Percentiles rank a stretch among this genome's conserved stretches.
These are phyloP conservation scores for Pseudopodoces humilis DNA, from an alignment of 2,113 vertebrate genomes.

Conservation along the genomic window DNA sequence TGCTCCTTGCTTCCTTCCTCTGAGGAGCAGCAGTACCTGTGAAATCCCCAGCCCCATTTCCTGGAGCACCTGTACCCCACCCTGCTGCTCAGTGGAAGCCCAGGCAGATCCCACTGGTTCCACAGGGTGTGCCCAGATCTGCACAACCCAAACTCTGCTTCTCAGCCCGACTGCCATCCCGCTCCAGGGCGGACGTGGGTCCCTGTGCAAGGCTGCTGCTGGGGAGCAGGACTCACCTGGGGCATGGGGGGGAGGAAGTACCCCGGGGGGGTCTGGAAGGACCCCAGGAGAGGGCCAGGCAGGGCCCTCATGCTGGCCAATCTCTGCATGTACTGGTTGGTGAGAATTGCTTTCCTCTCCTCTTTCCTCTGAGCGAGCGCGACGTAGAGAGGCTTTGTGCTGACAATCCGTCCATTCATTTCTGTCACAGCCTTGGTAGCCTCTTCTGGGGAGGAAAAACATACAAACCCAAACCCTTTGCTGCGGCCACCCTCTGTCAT, in stretches of 20 bases:
- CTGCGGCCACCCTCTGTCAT: slow-evolving; percentile 94
- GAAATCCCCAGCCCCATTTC: not conserved
- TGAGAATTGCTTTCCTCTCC: slow-evolving; percentile 93
- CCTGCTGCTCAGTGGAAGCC: accelerated
- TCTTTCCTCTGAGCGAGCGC: slow-evolving; percentile 93
- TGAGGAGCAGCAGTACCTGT: too few species aligned
- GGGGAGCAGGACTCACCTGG: slow-evolving; percentile 74
- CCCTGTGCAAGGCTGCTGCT: accelerated
- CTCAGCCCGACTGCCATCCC: accelerated
- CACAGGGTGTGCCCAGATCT: not conserved
- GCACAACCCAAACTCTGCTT: not conserved
- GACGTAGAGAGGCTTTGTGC: slow-evolving; percentile 94
- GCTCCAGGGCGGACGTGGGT: accelerated
- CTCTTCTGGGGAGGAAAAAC: slow-evolving; percentile 97
- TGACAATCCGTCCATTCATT: slow-evolving; percentile 94
- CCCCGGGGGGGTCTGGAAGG: slow-evolving; percentile 83
- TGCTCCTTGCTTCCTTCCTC: not conserved
- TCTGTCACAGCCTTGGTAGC: slow-evolving; percentile 97
- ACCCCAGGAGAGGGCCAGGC: slow-evolving; percentile 81
- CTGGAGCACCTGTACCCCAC: not conserved
- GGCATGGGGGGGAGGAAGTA: slow-evolving; percentile 87
- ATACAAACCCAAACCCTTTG: slow-evolving; percentile 98
- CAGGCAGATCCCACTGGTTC: accelerated
- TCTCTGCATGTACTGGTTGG: slow-evolving; percentile 95
- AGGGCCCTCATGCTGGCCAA: slow-evolving; percentile 84